phyloP scores from a whole-genome alignment of 2,113 vertebrate genomes.

The Neotoma lepida region DNA sequence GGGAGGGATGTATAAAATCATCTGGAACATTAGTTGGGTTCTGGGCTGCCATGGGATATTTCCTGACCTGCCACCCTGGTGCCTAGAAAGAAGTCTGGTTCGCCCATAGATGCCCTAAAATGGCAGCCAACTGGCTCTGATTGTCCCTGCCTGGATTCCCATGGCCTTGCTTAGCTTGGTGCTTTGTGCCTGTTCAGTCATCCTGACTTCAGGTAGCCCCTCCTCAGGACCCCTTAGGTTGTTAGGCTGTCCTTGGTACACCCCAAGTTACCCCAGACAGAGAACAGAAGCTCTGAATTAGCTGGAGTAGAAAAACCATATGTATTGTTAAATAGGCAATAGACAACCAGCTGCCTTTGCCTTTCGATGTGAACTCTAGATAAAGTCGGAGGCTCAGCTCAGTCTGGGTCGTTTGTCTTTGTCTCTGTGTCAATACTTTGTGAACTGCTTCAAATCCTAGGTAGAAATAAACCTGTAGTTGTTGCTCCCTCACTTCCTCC shows the following conservation, averaged over 20 bases:
- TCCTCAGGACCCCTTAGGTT: not conserved
- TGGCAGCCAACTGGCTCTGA: not conserved
- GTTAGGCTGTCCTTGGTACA: not conserved
- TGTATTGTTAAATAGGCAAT: not conserved
- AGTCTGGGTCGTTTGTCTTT: conserved; percentile 6
- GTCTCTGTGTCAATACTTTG: not conserved
- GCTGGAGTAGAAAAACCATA: not conserved
- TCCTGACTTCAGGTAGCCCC: not conserved
- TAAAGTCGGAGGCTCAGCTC: not conserved
- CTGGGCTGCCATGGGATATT: not conserved
- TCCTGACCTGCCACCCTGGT: not conserved
- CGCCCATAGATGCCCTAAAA: not conserved
- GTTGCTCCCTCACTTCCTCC: not conserved
- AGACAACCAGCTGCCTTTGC: not conserved
- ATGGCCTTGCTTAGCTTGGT: not conserved
- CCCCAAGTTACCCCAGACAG: not conserved
- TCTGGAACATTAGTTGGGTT: not conserved
- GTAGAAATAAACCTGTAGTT: not conserved
- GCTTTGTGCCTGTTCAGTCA: not conserved
- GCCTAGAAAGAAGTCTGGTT: not conserved
- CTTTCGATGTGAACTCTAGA: not conserved
- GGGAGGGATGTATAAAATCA: conserved; percentile 58
- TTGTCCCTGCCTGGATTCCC: not conserved
- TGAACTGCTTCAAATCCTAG: conserved; percentile 8
- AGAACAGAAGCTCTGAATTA: not conserved